Evolutionary conservation across 2,888 invertebrate genomes (phyloP), one percentile per base, ranked within the genome.

Genomic region (Agonopterix arenella): DNA sequence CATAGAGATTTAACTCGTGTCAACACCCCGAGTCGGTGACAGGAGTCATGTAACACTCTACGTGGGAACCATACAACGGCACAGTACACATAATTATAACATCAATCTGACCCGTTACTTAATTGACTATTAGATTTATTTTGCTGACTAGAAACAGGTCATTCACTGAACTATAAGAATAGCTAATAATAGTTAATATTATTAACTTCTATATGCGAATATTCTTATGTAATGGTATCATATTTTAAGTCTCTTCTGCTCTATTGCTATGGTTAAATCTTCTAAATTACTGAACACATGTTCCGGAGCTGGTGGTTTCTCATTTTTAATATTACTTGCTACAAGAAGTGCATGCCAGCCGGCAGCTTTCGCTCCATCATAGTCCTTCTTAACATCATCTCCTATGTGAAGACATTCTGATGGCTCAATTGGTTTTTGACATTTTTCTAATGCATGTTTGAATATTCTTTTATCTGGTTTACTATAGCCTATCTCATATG

Each of bases 381-480:
- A 97, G 79, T 98, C 98, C 38, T 93, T 90, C 36, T 90, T 78
- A 2, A 93, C 70, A 57, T 93, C 92, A 80, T 98, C 96, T 1
- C 98, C 97, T 47, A 98, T 90, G 70, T 98, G 98, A 2, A 97
- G 73, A 49, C 95, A 94, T 64, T 96, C 91, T 1, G 84, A 69
- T 0, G 94, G 90, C 48, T 80, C 70, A 0, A 92, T 62, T 43
- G 74, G 55, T 3, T 65, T 50, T 9, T 83, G 77, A 7, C 91
- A 90, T 49, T 68, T 68, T 37, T 82, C 64, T 66, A 93, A 73
- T 18, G 94, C 94, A 67, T 85, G 69, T 55, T 91, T 63, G 68
- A 96, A 98, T 63, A 97, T 96, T 53, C 84, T 84, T 41, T 82
- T 70, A 69, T 93, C 90, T 0, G 98, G 97, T 73, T 98, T 98